Evolutionary conservation across 2,113 vertebrate species (phyloP).

Genomic region (Capricornis sumatraensis): DNA sequence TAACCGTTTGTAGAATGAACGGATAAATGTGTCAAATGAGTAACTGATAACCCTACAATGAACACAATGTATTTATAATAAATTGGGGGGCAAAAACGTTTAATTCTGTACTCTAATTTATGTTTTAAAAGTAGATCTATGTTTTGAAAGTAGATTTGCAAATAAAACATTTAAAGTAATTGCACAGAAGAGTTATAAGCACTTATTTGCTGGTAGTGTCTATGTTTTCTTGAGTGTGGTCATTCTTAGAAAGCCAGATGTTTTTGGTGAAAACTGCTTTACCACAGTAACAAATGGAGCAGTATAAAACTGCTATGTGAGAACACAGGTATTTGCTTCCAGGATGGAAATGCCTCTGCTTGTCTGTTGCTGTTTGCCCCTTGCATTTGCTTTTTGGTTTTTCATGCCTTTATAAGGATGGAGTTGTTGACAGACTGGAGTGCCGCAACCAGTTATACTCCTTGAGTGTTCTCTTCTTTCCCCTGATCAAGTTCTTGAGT

Average conservation of each 20-base stretch:
- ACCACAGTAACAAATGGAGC: not conserved
- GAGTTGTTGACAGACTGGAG: not conserved
- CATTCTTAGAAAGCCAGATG: not conserved
- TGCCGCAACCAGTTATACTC: fast-evolving
- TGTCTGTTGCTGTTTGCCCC: not conserved
- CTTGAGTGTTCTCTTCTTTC: not conserved
- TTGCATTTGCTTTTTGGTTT: not conserved
- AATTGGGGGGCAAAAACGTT: not conserved
- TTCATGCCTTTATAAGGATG: fast-evolving
- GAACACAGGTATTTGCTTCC: not conserved
- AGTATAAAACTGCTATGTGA: not conserved
- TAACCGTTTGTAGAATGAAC: not conserved
- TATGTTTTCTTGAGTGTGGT: not conserved
- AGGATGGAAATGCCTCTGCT: not conserved
- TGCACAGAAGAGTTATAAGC: not conserved
- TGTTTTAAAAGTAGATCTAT: not conserved
- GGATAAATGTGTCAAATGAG: not conserved
- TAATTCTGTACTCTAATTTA: not conserved
- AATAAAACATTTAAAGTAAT: not conserved
- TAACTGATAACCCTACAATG: not conserved
- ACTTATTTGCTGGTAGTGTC: not conserved
- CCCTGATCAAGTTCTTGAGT: not conserved
- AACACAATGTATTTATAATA: not conserved
- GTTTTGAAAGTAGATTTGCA: not conserved
- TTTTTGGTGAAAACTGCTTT: not conserved